A percentile compares a stretch with the other conserved stretches of the same genome.
Evolutionary conservation across 2,113 vertebrate genomes (phyloP).

Genomic region (Neoarius graeffei): DNA sequence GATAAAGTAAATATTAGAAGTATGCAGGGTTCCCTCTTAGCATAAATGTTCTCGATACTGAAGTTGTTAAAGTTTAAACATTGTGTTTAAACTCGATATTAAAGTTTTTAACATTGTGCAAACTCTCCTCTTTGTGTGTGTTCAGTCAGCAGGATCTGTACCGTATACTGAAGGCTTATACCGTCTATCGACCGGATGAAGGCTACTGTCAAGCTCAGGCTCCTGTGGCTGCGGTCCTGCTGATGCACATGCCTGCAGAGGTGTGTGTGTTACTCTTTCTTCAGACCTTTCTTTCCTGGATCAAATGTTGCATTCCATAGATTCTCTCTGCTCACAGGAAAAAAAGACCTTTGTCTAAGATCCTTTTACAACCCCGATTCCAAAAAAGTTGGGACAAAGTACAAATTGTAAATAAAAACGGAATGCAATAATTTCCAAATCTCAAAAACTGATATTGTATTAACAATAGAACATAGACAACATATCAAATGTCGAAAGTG

Average conservation of each 20-base stretch:
- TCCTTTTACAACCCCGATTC: no score
- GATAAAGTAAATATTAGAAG: neutral
- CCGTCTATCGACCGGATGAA: constrained; percentile 69
- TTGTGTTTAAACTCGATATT: neutral
- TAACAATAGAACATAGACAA: no score
- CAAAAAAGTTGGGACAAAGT: no score
- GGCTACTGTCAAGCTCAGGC: constrained; percentile 36
- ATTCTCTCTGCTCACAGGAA: neutral
- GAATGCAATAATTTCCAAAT: no score
- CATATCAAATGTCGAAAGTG: no score
- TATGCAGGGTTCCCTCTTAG: neutral
- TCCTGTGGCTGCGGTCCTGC: constrained; percentile 28
- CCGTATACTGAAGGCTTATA: constrained; percentile 88
- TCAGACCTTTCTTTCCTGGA: neutral
- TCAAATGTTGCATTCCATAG: neutral
- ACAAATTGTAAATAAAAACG: no score
- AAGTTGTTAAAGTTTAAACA: neutral
- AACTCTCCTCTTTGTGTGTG: neutral
- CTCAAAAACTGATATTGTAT: no score
- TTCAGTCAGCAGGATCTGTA: constrained; percentile 85
- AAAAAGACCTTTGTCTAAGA: neutral
- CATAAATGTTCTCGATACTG: neutral
- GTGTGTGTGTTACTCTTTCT: neutral
- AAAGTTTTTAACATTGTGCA: neutral
- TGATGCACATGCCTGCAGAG: constrained; percentile 38